These are phyloP conservation scores for Sialis fuliginosa DNA, from an alignment of 2,888 invertebrate genomes.

Conservation along the genomic window DNA sequence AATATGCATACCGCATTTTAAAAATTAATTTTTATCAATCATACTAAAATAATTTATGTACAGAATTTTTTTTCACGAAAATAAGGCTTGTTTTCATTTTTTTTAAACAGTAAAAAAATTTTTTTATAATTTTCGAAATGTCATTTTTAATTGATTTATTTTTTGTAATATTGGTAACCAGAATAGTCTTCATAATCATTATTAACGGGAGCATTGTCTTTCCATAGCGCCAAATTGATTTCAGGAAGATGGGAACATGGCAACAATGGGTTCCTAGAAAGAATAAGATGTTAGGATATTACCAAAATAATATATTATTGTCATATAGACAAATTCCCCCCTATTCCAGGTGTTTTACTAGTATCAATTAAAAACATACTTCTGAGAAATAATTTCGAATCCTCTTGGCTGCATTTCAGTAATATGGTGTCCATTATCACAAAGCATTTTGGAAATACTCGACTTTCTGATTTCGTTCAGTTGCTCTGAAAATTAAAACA, in stretches of 20 bases:
- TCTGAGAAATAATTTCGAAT: conserved; percentile 41
- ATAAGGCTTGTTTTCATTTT: too few species aligned
- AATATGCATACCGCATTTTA: too few species aligned
- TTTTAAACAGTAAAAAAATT: too few species aligned
- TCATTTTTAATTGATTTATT: neutral
- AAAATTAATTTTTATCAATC: too few species aligned
- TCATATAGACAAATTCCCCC: neutral
- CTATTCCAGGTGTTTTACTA: neutral
- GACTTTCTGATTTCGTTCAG: conserved; percentile 57
- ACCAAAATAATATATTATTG: neutral
- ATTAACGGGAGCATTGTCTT: conserved; percentile 18
- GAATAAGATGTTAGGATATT: conserved; percentile 1
- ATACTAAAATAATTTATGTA: too few species aligned
- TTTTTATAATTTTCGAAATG: too few species aligned
- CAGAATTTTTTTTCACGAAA: too few species aligned
- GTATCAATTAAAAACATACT: conserved; percentile 24
- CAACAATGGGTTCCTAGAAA: conserved; percentile 39
- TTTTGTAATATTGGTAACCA: neutral
- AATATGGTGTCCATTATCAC: conserved; percentile 60
- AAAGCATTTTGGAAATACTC: conserved; percentile 59
- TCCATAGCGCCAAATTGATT: conserved; percentile 44
- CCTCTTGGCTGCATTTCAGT: conserved; percentile 46
- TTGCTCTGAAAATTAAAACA: conserved; percentile 30
- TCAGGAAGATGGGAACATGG: conserved; percentile 37
- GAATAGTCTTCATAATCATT: neutral